Percentiles rank a stretch among this genome's conserved stretches.
phyloP scores from a whole-genome alignment of 1,140 invertebrate genomes.

The Paraescarpia echinospica region DNA sequence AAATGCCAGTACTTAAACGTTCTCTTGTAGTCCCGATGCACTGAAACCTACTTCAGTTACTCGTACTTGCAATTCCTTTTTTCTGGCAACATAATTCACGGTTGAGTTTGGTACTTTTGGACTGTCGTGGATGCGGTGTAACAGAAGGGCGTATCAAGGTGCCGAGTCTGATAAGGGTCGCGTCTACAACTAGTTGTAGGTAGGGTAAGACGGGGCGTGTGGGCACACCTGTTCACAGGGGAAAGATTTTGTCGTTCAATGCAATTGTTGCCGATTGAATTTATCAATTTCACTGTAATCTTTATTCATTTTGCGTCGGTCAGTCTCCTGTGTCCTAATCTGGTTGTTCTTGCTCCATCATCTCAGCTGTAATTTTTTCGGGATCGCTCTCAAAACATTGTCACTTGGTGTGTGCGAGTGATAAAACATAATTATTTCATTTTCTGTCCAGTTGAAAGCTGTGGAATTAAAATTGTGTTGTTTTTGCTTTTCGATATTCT shows the following conservation, averaged over 20 bases:
- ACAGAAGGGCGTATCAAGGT: neutral
- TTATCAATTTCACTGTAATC: conserved; percentile 6
- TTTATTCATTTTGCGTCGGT: neutral
- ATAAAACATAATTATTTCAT: neutral
- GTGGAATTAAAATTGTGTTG: neutral
- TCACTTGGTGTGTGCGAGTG: neutral
- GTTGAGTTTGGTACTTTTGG: neutral
- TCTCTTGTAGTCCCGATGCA: neutral
- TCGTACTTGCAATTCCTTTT: neutral
- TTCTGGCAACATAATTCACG: neutral
- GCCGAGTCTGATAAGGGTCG: neutral
- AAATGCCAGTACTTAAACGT: neutral
- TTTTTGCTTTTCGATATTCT: neutral
- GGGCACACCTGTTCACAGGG: neutral
- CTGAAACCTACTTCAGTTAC: neutral
- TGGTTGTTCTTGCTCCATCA: neutral
- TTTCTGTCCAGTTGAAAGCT: neutral
- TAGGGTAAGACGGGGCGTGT: neutral
- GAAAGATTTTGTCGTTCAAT: neutral
- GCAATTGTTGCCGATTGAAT: neutral
- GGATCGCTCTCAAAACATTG: neutral
- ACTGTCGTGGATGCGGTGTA: neutral
- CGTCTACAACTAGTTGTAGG: neutral
- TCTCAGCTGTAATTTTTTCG: neutral
- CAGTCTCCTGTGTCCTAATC: neutral